Evolutionary conservation across 2,113 vertebrate species (phyloP).

Genomic region (Salminus brasiliensis): DNA sequence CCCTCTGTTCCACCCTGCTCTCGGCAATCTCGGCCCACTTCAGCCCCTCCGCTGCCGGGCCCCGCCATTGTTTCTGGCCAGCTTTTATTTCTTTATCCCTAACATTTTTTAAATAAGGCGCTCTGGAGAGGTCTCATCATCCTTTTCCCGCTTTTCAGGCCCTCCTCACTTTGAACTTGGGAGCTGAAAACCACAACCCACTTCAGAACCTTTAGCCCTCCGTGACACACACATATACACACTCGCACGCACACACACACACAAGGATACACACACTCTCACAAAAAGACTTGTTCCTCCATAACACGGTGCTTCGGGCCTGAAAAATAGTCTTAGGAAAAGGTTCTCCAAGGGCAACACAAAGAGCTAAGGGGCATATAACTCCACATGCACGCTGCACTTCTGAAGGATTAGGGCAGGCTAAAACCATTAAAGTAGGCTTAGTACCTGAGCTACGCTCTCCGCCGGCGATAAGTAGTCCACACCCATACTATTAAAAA

Average conservation of each 20-base stretch:
- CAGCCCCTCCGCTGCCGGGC: conserved; percentile 65
- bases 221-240: conserved; percentile 39
- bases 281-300: conserved; percentile 54
- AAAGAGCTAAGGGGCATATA: conserved; percentile 40
- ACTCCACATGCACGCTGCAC: conserved; percentile 15
- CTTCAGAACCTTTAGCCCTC: conserved; percentile 62
- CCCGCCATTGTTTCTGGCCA: conserved; percentile 72
- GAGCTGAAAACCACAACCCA: conserved; percentile 63
- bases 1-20: conserved; percentile 76
- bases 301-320: conserved; percentile 55
- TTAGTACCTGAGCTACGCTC: conserved; percentile 47
- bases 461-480: conserved; percentile 46
- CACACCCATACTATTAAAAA: conserved; percentile 27
- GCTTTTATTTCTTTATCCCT: conserved; percentile 75
- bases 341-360: conserved; percentile 49
- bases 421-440: conserved; percentile 54
- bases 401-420: conserved; percentile 51
- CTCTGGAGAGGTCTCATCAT: conserved; percentile 76
- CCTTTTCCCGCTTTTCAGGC: conserved; percentile 72
- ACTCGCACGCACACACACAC: conserved; percentile 49
- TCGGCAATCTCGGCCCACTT: conserved; percentile 80
- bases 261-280: conserved; percentile 51
- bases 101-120: conserved; percentile 70
- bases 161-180: conserved; percentile 73
- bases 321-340: conserved; percentile 49